Base-by-base conservation (phyloP, 2,888 invertebrate genomes). In the Mythimna loreyi region DNA sequence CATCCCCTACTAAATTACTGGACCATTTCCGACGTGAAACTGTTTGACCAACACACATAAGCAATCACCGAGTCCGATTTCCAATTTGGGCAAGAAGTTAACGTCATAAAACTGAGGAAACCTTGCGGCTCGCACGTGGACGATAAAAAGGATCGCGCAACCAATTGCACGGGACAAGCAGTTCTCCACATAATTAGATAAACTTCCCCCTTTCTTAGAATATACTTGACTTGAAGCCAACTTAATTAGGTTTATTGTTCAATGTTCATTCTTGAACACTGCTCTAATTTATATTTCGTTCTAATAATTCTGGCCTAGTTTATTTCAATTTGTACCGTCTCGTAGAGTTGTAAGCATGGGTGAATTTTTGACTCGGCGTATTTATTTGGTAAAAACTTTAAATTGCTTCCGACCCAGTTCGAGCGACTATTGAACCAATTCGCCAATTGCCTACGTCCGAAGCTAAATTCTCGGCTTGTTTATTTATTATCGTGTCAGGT, bases 321-420 rank as follows among this genome's bases (percentile, higher is more conserved):
- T 81, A 85, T 82, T 86, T 83, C 77, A 85, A 87, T 89, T 82
- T 87, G 88, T 87, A 83, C 85, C 79, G 83, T 87, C 85, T 84
- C 80, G 84, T 88, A 88, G 85, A 90, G 72, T 89, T 79, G 80
- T 85, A 88, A 85, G 87, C 86, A 86, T 88, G 85, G 84, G 84
- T 86, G 85, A 86, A 90, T 92, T 92, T 92, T 92, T 93, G 90
- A 93, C 92, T 92, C 89, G 87, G 89, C 88, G 84, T 93, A 94
- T 94, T 94, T 94, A 94, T 94, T 93, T 87, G 89, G 88, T 87
- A 92, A 92, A 94, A 94, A 95, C 92, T 95, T 95, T 94, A 94
- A 94, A 95, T 95, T 95, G 93, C 92, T 91, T 93, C 88, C 90
- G 94, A 93, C 94, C 94, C 89, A 94, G 91, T 94, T 95, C 79